Evolutionary conservation across 2,113 vertebrate species (phyloP).

Genomic region (Carollia perspicillata): DNA sequence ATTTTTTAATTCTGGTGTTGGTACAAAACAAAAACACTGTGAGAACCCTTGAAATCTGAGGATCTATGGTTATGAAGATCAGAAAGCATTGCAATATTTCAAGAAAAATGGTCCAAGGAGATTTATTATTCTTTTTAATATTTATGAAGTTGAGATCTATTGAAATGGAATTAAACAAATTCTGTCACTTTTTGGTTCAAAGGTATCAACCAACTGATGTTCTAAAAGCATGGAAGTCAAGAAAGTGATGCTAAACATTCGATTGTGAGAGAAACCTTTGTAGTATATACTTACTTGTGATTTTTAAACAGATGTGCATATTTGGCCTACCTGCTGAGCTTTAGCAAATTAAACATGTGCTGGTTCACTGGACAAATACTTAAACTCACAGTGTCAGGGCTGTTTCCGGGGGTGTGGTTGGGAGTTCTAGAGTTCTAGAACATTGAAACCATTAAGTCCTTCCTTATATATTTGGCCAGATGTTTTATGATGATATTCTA

Average conservation of each 20-base stretch:
- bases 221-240: neutral
- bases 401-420: fast-evolving
- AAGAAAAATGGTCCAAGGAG: neutral
- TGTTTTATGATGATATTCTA: neutral
- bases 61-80: neutral
- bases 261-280: neutral
- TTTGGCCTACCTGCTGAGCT: neutral
- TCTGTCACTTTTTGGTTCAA: neutral
- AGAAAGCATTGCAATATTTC: neutral
- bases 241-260: neutral
- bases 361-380: neutral
- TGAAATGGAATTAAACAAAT: neutral
- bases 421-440: neutral
- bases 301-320: neutral
- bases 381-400: neutral
- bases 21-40: neutral
- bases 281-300: neutral
- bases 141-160: neutral
- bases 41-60: neutral
- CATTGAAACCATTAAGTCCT: neutral
- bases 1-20: neutral
- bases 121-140: neutral
- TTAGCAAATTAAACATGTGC: neutral
- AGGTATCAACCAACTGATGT: neutral
- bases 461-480: neutral